A percentile compares a stretch with the other conserved stretches of the same genome.
phyloP scores from a whole-genome alignment of 2,888 invertebrate species.

The Labia minor region DNA sequence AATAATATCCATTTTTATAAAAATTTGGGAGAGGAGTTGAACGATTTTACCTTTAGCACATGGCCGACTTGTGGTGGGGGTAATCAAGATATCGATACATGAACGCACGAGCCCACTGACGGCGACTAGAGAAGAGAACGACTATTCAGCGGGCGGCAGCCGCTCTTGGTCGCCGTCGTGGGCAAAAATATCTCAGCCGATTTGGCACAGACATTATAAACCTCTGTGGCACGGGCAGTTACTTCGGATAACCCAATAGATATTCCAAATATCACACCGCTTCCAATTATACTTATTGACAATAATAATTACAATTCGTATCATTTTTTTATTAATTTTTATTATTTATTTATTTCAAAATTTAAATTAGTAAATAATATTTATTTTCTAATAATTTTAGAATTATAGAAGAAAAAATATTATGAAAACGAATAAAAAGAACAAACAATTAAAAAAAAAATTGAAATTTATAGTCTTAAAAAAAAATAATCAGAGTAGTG shows the following conservation, averaged over 20 bases:
- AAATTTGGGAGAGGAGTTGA: too few relatives aligned
- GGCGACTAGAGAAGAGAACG: neutral
- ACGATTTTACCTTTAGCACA: neutral
- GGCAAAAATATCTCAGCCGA: conserved; percentile 13
- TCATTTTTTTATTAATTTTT: neutral
- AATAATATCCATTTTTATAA: too few relatives aligned
- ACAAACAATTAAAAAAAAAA: too few relatives aligned
- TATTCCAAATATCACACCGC: neutral
- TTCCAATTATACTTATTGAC: neutral
- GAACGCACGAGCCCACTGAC: neutral
- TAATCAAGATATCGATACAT: neutral
- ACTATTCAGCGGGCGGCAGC: neutral
- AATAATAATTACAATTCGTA: neutral
- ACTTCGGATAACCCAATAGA: neutral
- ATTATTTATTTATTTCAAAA: too few relatives aligned
- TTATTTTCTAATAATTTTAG: too few relatives aligned
- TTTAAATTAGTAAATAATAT: neutral
- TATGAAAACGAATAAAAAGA: too few relatives aligned
- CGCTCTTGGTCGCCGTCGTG: conserved; percentile 7
- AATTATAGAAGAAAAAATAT: too few relatives aligned
- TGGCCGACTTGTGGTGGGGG: neutral
- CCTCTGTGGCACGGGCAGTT: neutral
- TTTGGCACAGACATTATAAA: conserved; percentile 13
- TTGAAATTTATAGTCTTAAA: too few relatives aligned
- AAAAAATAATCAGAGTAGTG: too few relatives aligned